Evolutionary conservation across 1,140 invertebrate genomes (phyloP), one percentile per base, ranked within the genome.

Genomic region (Drosophila kikkawai): DNA sequence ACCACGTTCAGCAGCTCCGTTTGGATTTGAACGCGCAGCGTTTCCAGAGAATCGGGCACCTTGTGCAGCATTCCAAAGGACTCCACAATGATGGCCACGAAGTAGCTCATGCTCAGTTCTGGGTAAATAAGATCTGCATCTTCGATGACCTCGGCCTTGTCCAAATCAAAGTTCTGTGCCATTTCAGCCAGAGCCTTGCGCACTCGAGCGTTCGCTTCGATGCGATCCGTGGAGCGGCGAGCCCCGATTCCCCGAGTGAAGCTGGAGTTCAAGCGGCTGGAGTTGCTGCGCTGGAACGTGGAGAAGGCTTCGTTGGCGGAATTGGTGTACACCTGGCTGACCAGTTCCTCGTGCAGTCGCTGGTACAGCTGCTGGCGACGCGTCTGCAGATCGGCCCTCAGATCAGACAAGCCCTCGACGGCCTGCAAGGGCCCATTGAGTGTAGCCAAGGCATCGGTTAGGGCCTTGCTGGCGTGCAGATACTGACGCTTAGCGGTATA

Each of bases 1-100:
- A 98, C 95, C 22, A 98, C 96, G 71, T 95, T 95, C 29, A 96
- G 93, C 2, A 98, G 92, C 88, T 98, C 96, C 32, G 95, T 95
- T 92, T 98, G 96, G 93, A 98, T 97, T 93, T 96, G 95, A 26
- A 95, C 94, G 93, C 97, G 97, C 59, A 98, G 94, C 85, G 95
- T 95, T 95, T 97, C 97, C 42, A 98, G 95, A 19, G 97, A 96
- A 87, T 97, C 97, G 34, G 97, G 96, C 73, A 98, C 93, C 92
- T 97, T 97, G 59, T 96, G 95, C 45, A 99, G 93, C 50, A 97
- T 94, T n/a, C 95, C 96, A 36, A 98, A 94, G 73, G 97, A 98
- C 92, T 98, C 97, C 6, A 98, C 95, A 34, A 98, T 94, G 79
- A 98, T 96, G 79, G 96, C 95, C 79, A 98, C 95, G 82, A 96